A percentile compares a stretch with the other conserved stretches of the same genome.
phyloP scores from a whole-genome alignment of 2,113 vertebrate genomes.

The Labeo catla region DNA sequence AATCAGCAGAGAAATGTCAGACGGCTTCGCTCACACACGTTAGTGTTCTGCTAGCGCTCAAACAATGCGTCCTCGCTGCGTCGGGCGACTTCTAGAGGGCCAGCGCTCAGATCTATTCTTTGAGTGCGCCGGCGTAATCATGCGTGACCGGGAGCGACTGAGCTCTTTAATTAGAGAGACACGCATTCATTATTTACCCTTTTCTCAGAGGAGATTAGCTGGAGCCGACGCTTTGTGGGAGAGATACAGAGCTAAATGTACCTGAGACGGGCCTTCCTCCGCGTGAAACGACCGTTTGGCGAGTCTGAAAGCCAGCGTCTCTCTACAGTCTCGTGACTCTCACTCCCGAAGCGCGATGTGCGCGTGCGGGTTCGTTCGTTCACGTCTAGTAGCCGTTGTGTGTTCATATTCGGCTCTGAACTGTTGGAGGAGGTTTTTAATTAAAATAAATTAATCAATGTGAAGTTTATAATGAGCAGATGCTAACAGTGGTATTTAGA shows the following conservation, averaged over 20 bases:
- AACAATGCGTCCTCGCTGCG: neutral
- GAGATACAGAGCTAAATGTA: neutral
- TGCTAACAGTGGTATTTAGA: conserved; percentile 26
- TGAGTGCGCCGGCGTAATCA: conserved; percentile 70
- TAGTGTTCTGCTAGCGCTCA: conserved; percentile 35
- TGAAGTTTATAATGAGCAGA: conserved; percentile 33
- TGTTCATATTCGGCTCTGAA: neutral
- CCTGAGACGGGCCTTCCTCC: conserved; percentile 1
- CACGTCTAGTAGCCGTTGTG: neutral
- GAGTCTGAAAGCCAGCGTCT: neutral
- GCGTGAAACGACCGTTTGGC: too few species aligned
- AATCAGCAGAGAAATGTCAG: conserved; percentile 48
- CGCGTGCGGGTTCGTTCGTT: too few species aligned
- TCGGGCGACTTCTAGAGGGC: conserved; percentile 62
- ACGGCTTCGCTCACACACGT: conserved; percentile 33
- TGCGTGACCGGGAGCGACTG: conserved; percentile 65
- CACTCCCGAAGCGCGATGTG: neutral
- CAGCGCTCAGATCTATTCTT: conserved; percentile 69
- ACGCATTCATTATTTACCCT: conserved; percentile 67
- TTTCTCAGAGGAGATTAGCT: conserved; percentile 64
- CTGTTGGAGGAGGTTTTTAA: conserved; percentile 1
- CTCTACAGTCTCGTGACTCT: neutral
- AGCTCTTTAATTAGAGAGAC: conserved; percentile 73
- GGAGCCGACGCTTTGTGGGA: conserved; percentile 24
- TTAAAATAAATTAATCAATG: neutral